Conservation (phyloP, 2,113 vertebrate species). For the Artemisiospiza belli region DNA sequence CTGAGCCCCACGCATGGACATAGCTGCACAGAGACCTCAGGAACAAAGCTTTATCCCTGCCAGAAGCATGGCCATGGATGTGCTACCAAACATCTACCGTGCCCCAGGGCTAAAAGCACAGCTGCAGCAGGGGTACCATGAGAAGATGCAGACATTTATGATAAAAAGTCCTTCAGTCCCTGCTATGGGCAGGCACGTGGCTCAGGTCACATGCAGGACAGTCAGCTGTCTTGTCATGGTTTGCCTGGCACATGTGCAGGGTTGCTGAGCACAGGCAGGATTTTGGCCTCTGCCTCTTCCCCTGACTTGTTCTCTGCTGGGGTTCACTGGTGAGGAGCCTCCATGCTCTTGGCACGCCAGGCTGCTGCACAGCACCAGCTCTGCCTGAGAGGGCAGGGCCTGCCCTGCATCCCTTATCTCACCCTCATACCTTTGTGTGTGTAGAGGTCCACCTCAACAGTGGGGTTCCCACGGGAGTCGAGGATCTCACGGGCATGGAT, state of each 20-base stretch:
- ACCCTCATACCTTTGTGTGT: constrained; percentile 81
- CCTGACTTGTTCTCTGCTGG: background rate
- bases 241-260: rapidly evolving
- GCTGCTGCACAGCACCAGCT: background rate
- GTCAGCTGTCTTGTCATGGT: rapidly evolving
- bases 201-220: background rate
- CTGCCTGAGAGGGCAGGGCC: rapidly evolving
- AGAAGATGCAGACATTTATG: background rate
- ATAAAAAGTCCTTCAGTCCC: background rate
- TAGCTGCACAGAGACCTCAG: background rate
- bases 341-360: rapidly evolving
- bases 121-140: background rate
- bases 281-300: background rate
- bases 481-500: constrained; percentile 92
- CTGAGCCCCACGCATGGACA: background rate
- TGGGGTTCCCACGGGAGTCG: constrained; percentile 94
- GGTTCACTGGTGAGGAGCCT: background rate
- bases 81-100: background rate
- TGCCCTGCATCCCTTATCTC: background rate
- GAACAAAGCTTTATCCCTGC: background rate
- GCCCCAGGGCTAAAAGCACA: background rate
- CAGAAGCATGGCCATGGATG: background rate
- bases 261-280: background rate
- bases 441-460: constrained; percentile 89
- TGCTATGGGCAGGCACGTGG: background rate